phyloP scores from a whole-genome alignment of 2,888 invertebrate genomes.

The Heliconius ethilla region DNA sequence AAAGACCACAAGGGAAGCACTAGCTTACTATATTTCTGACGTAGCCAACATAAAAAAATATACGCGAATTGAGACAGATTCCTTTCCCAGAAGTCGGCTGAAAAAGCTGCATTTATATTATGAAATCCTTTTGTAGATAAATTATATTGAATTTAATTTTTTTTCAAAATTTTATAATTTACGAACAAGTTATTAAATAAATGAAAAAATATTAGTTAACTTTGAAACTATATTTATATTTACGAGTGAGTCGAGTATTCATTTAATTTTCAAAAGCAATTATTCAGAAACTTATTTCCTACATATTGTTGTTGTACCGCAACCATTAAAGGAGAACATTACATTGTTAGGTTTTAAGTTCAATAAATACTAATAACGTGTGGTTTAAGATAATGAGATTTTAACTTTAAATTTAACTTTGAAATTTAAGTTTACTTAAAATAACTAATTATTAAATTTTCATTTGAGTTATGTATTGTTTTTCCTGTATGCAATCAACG shows the following conservation, averaged over 20 bases:
- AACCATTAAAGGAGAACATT: slow-evolving; percentile 47
- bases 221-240: background rate
- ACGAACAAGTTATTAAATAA: background rate
- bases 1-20: no score
- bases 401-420: background rate
- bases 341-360: slow-evolving; percentile 40
- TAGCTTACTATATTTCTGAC: no score
- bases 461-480: no score
- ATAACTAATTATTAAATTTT: background rate
- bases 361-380: slow-evolving; percentile 24
- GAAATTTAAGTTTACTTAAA: background rate
- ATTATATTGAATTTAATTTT: background rate
- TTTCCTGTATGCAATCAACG: no score
- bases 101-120: background rate
- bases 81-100: no score
- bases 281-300: slow-evolving; percentile 56
- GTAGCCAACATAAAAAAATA: no score
- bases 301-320: slow-evolving; percentile 55
- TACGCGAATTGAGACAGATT: no score
- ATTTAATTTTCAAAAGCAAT: slow-evolving; percentile 59
- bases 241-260: slow-evolving; percentile 13
- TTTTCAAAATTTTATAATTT: background rate
- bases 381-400: background rate
- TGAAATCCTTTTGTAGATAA: background rate
- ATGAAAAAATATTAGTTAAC: background rate